Evolutionary conservation across 92 coral and sea anemone species (phyloP).

Genomic region (Plumapathes pennacea): DNA sequence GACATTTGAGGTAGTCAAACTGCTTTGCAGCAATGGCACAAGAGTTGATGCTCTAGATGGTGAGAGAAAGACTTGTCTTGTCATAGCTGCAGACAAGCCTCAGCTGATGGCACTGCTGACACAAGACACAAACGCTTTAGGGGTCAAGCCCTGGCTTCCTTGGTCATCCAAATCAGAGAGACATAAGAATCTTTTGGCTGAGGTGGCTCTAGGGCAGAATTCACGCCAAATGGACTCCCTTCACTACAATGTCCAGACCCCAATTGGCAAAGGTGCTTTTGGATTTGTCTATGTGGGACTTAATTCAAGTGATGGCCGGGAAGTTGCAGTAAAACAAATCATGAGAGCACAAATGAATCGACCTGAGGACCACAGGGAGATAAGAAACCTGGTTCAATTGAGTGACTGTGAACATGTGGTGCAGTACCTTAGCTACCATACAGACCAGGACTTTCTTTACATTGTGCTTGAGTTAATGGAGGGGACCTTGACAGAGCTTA

Average conservation of each 20-base stretch:
- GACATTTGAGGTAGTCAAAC: neutral
- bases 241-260: slow-evolving; percentile 16
- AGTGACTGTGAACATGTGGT: slow-evolving; percentile 57
- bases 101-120: slow-evolving; percentile 2
- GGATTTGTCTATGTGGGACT: slow-evolving; percentile 49
- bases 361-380: slow-evolving; percentile 42
- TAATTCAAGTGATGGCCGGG: slow-evolving; percentile 45
- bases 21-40: slow-evolving; percentile 1
- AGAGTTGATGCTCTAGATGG: neutral
- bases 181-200: neutral
- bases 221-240: slow-evolving; percentile 3
- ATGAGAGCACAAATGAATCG: slow-evolving; percentile 26
- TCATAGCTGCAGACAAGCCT: slow-evolving; percentile 1
- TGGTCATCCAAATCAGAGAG: slow-evolving; percentile 8
- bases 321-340: slow-evolving; percentile 47
- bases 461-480: slow-evolving; percentile 63
- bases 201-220: slow-evolving; percentile 42
- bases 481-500: slow-evolving; percentile 36
- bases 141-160: slow-evolving; percentile 1
- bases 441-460: slow-evolving; percentile 25
- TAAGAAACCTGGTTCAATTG: slow-evolving; percentile 20
- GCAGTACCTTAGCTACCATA: slow-evolving; percentile 11
- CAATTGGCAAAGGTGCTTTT: slow-evolving; percentile 38
- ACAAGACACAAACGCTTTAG: neutral
- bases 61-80: slow-evolving; percentile 2